Base-by-base conservation (phyloP, 37 sponge, comb jelly and placozoan species). In the Diacarnus erythraeanus region DNA sequence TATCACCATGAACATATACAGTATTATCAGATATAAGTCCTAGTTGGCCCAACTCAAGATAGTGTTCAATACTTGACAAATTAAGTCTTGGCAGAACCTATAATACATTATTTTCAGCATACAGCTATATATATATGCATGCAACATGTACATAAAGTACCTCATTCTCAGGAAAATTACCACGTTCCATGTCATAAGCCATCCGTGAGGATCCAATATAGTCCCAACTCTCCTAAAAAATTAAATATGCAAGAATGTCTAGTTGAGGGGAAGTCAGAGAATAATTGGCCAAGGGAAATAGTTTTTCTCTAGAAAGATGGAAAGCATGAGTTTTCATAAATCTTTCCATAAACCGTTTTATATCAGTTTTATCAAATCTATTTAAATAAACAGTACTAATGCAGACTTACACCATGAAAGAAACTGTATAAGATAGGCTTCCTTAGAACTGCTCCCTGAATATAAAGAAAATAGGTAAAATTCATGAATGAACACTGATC, bases 141-240 rank as follows among this genome's bases (percentile, higher is more conserved):
- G n/a, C n/a, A n/a, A n/a, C n/a, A n/a, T n/a, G n/a, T n/a, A n/a
- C n/a, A n/a, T n/a, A n/a, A 60, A 18, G 3, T 30, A 65, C 66
- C 34, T 30, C 9, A 31, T 65, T 56, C 67, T 79, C 42, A 10
- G 77, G 83, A 71, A 88, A 92, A 9, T 9, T 74, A 3, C 64
- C 64, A 15, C 74, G 76, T 18, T 57, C 26, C 85, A 94, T 90
- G 79, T 94, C 92, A 80, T 83, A 83, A 23, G 91, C 94, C 94
- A 94, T 91, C 31, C 92, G 63, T 12, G 92, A 91, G 1, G 94
- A 94, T 1, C 94, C 94, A 69, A 94, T 94, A 78, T 94, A 94
- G 77, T 94, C 94, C 87, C 88, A 94, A 63, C 91, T 89, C 59
- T 94, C 94, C 94, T 94, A 65, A 33, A 56, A 65, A 21, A 12